These are phyloP conservation scores for Adelosebastes latens DNA, from an alignment of 2,797 vertebrate genomes.

Conservation along the genomic window DNA sequence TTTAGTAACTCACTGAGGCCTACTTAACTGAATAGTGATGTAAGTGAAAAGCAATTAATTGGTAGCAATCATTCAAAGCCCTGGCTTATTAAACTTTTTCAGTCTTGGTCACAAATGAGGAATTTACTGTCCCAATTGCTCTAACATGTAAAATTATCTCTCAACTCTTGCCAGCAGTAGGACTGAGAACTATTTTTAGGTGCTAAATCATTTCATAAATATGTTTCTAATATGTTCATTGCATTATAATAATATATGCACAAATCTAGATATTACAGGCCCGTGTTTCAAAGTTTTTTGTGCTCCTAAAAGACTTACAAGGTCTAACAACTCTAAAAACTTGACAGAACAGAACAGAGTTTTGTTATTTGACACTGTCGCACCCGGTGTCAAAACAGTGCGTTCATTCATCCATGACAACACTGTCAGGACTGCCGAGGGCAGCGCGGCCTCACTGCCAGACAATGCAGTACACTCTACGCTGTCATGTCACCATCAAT, in stretches of 20 bases:
- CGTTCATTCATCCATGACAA: slow-evolving; percentile 73
- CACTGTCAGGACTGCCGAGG: slow-evolving; percentile 71
- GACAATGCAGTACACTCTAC: slow-evolving; percentile 60
- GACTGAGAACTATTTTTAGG: slow-evolving; percentile 27
- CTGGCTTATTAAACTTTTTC: slow-evolving; percentile 62
- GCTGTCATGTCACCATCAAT: slow-evolving; percentile 71
- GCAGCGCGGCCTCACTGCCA: slow-evolving; percentile 63
- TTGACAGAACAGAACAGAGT: slow-evolving; percentile 48
- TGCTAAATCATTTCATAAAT: slow-evolving; percentile 10
- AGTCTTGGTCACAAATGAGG: slow-evolving; percentile 55
- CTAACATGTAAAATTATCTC: slow-evolving; percentile 44
- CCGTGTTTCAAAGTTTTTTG: neutral
- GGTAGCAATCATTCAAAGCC: slow-evolving; percentile 63
- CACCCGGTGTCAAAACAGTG: slow-evolving; percentile 67
- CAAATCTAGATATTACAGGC: neutral
- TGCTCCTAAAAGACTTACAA: slow-evolving; percentile 35
- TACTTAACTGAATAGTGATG: slow-evolving; percentile 47
- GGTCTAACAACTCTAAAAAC: slow-evolving; percentile 47
- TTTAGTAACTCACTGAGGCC: slow-evolving; percentile 50
- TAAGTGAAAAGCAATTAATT: slow-evolving; percentile 69
- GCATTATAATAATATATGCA: neutral
- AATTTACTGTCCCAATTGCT: slow-evolving; percentile 56
- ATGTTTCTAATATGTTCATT: slow-evolving; percentile 15
- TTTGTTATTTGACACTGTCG: slow-evolving; percentile 66
- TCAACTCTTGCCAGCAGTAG: slow-evolving; percentile 9